These are phyloP conservation scores for Telmatherina bonti DNA, from an alignment of 2,797 vertebrate genomes.

Conservation along the genomic window DNA sequence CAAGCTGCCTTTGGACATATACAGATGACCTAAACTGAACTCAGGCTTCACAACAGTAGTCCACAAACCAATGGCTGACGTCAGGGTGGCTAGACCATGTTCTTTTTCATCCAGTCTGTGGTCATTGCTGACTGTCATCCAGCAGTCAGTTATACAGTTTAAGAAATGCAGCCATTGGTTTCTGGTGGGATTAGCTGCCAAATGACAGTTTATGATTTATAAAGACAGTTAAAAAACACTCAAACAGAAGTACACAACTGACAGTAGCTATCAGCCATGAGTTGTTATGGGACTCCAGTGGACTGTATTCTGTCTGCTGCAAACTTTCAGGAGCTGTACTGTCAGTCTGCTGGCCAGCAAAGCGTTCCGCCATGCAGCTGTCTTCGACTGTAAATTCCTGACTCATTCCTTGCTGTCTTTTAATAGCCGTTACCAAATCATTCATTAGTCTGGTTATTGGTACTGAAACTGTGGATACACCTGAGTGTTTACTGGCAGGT, in stretches of 20 bases:
- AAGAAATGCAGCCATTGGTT: constrained; percentile 6
- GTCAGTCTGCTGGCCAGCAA: constrained; percentile 47
- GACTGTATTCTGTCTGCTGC: constrained; percentile 54
- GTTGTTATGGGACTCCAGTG: constrained; percentile 48
- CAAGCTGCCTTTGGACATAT: neutral
- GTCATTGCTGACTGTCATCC: neutral
- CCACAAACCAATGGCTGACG: constrained; percentile 9
- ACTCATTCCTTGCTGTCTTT: constrained; percentile 35
- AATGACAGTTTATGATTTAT: constrained; percentile 33
- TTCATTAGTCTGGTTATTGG: constrained; percentile 21
- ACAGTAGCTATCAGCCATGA: constrained; percentile 42
- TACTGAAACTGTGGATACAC: constrained; percentile 6
- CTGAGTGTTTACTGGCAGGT: constrained; percentile 36
- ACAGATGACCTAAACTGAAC: neutral
- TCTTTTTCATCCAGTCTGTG: constrained; percentile 5
- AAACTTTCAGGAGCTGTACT: constrained; percentile 48
- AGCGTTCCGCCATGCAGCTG: constrained; percentile 48
- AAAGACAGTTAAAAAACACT: constrained; percentile 15
- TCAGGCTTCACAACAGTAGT: constrained; percentile 9
- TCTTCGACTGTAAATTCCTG: constrained; percentile 51
- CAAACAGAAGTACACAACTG: constrained; percentile 26
- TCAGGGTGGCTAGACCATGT: neutral
- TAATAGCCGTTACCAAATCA: constrained; percentile 36
- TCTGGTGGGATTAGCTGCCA: constrained; percentile 12
- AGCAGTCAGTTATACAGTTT: neutral